Conservation (phyloP, 2,888 invertebrate species). For the Orthonychiurus folsomi region DNA sequence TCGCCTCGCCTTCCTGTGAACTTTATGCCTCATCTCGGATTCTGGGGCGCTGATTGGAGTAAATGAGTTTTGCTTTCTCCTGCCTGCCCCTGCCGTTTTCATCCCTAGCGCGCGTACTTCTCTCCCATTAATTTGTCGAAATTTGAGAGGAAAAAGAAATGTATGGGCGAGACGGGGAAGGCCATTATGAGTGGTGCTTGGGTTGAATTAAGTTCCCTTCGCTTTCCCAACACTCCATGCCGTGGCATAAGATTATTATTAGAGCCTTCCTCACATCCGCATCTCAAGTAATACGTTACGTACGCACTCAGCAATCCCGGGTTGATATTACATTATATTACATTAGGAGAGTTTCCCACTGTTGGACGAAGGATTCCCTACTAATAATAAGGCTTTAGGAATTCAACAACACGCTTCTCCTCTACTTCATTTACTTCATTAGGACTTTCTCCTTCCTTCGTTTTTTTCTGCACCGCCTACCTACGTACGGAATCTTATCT, state of each 20-base stretch:
- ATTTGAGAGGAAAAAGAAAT: background rate
- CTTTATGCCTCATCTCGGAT: background rate
- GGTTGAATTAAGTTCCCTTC: background rate
- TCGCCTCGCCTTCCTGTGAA: too few relatives aligned
- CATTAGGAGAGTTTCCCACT: background rate
- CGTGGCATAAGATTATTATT: background rate
- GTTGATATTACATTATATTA: background rate
- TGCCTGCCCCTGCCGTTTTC: too few relatives aligned
- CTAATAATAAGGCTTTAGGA: conserved; percentile 34
- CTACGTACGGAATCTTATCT: background rate
- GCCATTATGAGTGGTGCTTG: background rate
- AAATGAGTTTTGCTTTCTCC: background rate
- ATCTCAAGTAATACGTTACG: background rate
- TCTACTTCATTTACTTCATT: conserved; percentile 31
- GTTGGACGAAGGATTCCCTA: background rate
- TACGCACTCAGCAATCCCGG: background rate
- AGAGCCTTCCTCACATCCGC: background rate
- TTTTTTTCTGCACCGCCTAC: too few relatives aligned
- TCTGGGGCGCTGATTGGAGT: background rate
- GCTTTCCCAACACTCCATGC: too few relatives aligned
- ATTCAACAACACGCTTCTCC: conserved; percentile 29
- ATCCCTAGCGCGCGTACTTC: too few relatives aligned
- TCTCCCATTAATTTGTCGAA: background rate
- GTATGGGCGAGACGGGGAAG: background rate
- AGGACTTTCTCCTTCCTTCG: conserved; percentile 20